Conservation (phyloP, 2,797 vertebrate genomes). For the Protonibea diacanthus region DNA sequence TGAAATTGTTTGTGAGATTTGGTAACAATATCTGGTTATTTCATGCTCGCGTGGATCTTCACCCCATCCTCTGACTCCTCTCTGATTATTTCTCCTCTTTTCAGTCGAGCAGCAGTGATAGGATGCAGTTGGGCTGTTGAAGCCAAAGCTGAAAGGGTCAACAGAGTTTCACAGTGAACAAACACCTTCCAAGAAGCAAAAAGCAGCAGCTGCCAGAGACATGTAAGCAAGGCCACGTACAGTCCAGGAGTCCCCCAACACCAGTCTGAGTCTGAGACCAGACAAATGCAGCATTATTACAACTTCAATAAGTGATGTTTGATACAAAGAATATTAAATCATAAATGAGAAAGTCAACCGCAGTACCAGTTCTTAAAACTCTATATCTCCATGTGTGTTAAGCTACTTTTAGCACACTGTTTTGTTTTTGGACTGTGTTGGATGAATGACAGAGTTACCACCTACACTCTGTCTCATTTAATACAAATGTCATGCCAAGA, state of each 20-base stretch:
- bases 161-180: neutral
- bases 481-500: neutral
- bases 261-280: neutral
- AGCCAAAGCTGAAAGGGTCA: neutral
- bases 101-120: neutral
- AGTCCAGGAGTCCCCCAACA: neutral
- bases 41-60: slow-evolving; percentile 50
- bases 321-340: neutral
- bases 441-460: neutral
- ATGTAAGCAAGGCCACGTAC: neutral
- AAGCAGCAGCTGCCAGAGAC: neutral
- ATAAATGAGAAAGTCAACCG: neutral
- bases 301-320: neutral
- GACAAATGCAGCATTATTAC: neutral
- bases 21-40: slow-evolving; percentile 67
- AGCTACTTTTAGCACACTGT: neutral
- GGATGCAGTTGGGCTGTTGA: neutral
- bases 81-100: slow-evolving; percentile 33
- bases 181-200: slow-evolving; percentile 2
- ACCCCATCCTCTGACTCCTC: slow-evolving; percentile 1
- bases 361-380: neutral
- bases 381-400: neutral
- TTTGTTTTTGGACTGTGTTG: neutral
- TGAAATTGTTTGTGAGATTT: slow-evolving; percentile 69
- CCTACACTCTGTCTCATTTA: neutral